Percentiles rank a stretch among this genome's conserved stretches.
Conservation (phyloP, 2,113 vertebrate species). For the Aegypius monachus region DNA sequence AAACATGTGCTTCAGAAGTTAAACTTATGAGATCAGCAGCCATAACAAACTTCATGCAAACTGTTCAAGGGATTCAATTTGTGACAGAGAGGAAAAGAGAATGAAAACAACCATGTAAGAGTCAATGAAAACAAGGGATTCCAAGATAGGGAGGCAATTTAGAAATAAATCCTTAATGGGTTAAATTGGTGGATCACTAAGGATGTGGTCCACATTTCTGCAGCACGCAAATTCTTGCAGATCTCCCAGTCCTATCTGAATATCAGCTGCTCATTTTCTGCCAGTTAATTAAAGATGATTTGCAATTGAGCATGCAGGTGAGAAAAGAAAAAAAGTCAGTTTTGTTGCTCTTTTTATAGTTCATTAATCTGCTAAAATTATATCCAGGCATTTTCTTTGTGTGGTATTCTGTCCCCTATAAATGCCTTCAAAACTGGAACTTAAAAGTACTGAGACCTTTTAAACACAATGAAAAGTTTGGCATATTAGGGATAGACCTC, state of each 20-base stretch:
- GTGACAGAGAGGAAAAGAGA: neutral
- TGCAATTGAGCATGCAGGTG: neutral
- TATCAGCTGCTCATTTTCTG: neutral
- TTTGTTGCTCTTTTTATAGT: neutral
- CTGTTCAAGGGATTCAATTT: neutral
- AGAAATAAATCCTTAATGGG: neutral
- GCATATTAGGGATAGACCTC: neutral
- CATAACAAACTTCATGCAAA: neutral
- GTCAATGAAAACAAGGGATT: neutral
- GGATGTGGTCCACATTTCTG: neutral
- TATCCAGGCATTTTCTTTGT: neutral
- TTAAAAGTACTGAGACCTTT: neutral
- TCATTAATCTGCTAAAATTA: neutral
- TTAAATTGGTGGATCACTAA: neutral
- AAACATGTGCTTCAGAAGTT: constrained; percentile 1
- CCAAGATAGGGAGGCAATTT: neutral
- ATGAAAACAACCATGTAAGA: neutral
- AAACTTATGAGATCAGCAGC: neutral
- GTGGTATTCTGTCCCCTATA: neutral
- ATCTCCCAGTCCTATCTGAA: neutral
- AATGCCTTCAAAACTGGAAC: neutral
- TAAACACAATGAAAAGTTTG: neutral
- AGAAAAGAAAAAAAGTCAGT: neutral
- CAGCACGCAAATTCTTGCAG: neutral
- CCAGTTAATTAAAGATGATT: neutral